These are phyloP conservation scores for Zaprionus bogoriensis DNA, from an alignment of 2,888 invertebrate species.

Conservation along the genomic window DNA sequence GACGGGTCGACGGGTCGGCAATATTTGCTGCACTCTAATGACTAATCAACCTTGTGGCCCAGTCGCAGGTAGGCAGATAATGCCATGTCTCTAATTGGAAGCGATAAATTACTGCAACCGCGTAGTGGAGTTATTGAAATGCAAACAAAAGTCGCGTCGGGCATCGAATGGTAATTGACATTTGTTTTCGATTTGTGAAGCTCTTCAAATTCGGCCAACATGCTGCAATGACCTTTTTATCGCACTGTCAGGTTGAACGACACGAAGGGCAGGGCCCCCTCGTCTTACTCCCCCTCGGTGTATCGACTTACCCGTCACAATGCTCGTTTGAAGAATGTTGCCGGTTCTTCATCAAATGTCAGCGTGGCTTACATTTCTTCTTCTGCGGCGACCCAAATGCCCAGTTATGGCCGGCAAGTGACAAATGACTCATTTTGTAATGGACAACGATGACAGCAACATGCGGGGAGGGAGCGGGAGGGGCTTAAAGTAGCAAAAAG, in stretches of 20 bases:
- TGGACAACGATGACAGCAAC: constrained; percentile 13
- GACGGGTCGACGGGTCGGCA: constrained; percentile 5
- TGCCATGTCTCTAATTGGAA: constrained; percentile 59
- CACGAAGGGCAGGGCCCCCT: no score
- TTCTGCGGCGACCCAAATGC: constrained; percentile 33
- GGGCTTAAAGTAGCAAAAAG: not conserved
- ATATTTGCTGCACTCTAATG: constrained; percentile 53
- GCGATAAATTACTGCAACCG: constrained; percentile 48
- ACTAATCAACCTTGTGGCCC: constrained; percentile 68
- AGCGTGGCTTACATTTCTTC: constrained; percentile 31
- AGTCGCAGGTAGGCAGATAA: constrained; percentile 55
- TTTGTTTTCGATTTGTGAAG: constrained; percentile 10
- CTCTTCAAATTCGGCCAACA: constrained; percentile 40
- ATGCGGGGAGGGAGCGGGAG: constrained; percentile 3
- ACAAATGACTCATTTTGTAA: constrained; percentile 46
- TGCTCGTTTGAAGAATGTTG: constrained; percentile 45
- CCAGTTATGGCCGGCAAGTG: constrained; percentile 32
- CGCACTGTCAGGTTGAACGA: constrained; percentile 62
- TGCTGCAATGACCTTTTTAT: constrained; percentile 56
- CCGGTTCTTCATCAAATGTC: constrained; percentile 39
- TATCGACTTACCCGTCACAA: no score
- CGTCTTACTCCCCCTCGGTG: constrained; percentile 12
- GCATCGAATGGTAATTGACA: constrained; percentile 13
- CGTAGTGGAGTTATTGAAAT: constrained; percentile 11
- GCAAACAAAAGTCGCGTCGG: constrained; percentile 12